Evolutionary conservation across 1,140 invertebrate genomes (phyloP), one percentile per base, ranked within the genome.

Genomic region (Andricus grossulariae): DNA sequence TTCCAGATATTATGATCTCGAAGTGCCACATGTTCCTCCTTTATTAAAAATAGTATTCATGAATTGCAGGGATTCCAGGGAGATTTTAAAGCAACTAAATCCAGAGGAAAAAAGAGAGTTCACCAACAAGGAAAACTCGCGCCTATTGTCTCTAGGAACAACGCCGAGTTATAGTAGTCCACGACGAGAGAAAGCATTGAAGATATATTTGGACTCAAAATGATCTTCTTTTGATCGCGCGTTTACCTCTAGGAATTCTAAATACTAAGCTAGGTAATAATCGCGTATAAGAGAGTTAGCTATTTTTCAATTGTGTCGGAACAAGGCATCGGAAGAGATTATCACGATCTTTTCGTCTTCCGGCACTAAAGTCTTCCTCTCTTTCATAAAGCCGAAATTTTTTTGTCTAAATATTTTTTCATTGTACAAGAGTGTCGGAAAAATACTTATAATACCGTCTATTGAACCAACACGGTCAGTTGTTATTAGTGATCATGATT

Each of bases 101-200:
- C 89, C 92, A 51, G 94, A 95, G 72, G 94, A 95, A 84, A 92
- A 91, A 54, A 93, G 93, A 75, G 93, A 95, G 84, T 91, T 95
- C 39, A 89, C 88, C 72, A 90, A 91, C 77, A 93, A 92, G 84
- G 94, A 95, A 87, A 94, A 93, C 87, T 86, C 88, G 25, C 90
- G 91, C 39, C 82, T 92, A 75, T 89, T 90, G 77, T 88, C 89
- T 74, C 82, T 87, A 70, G 80, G 79, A 73, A 88, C 86, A 73
- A 88, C 86, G 73, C 86, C 87, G 73, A 88, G 88, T 71, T 92
- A 91, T 73, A 91, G 89, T 51, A 88, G 92, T 89, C 93, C 92
- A 76, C 90, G 95, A 74, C 94, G 94, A 83, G 96, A 96, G 89
- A 92, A 93, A 82, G 95, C 94, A 5, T 91, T 96, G 45, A 96